Evolutionary conservation across 2,797 vertebrate genomes (phyloP), one percentile per base, ranked within the genome.

Genomic region (Galaxias olidus): DNA sequence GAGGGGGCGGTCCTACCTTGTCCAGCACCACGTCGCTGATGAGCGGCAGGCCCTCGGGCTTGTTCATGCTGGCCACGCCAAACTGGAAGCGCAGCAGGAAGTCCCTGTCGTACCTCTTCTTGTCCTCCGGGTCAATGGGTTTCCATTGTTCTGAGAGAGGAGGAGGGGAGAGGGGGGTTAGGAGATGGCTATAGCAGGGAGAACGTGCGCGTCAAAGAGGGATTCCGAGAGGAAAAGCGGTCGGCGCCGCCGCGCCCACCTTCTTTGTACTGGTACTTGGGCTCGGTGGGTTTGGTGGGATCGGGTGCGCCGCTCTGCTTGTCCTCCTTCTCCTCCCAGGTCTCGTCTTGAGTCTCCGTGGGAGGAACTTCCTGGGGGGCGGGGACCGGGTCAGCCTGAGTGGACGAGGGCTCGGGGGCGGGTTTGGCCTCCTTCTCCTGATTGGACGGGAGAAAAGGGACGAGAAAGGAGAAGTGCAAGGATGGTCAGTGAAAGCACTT

Each of bases 281-380:
- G 93, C 53, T 95, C 94, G 13, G 75, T 76, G 18, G 69, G 46
- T n/a, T 87, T 91, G 2, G 93, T 80, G 71, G 91, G 87, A 51
- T 93, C 92, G 54, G 95, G 93, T 78, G 95, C 94, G 0, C 93
- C 86, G 60, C 91, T 93, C 65, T 95, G 88, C 83, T 98, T 98
- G 82, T 98, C 97, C 71, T 99, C 97, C 70, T 96, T 98, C 58
- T 98, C 95, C 67, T 99, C 96, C 97, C 95, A 98, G 0, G 95
- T 96, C 87, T 99, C 97, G 8, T 99, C 96, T 0, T 76, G 73
- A 49, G 94, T 94, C 72, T 96, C 95, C 17, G 90, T 75, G 0
- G 91, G 76, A 15, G 79, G 80, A 10, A 85, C 74, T 62, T 77
- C 63, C 62, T 89, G 86, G 56, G 55, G 76, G 69, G 69, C 68